Evolutionary conservation across 2,888 invertebrate species (phyloP), one percentile per base, ranked within the genome.

Genomic region (Eristalis arbustorum): DNA sequence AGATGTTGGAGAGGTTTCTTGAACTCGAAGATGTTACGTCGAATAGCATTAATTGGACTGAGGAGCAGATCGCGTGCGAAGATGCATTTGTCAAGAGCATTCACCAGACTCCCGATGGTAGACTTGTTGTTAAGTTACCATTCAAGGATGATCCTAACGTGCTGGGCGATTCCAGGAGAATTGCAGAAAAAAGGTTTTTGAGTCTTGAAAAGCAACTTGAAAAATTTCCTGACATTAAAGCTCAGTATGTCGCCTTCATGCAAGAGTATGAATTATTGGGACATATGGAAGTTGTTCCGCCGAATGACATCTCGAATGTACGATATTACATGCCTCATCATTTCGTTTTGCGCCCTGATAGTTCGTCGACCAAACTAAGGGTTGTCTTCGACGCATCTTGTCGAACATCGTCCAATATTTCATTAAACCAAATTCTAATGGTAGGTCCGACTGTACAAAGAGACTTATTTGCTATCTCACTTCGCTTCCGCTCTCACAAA

Each of bases 361-460:
- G 28, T 28, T 28, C 28, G 4, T 28, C 28, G 28, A 28, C 28
- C 18, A 37, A 67, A 40, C 40, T 40, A 40, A 40, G 49, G n/a
- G 49, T 56, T 11, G 67, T 67, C 18, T 67, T 56, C 28, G 67
- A 67, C n/a, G 66, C 66, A 13, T 71, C 57, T 14, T 37, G 61
- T 22, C 49, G 59, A 22, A 84, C 85, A 28, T 4, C 28, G 4
- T 28, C 4, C 4, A 82, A 82, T 34, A 77, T 69, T 18, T 82
- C 84, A n/a, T 49, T 79, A 10, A 88, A 84, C 25, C 83, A 87
- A 57, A 87, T 88, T 14, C 64, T 83, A 8, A 84, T 87, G 71
- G 83, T n/a, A n/a, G n/a, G n/a, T n/a, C n/a, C n/a, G n/a, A n/a
- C n/a, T n/a, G n/a, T n/a, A n/a, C n/a, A n/a, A n/a, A n/a, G n/a